Conservation (phyloP, 2,113 vertebrate species). For the Danionella cerebrum region DNA sequence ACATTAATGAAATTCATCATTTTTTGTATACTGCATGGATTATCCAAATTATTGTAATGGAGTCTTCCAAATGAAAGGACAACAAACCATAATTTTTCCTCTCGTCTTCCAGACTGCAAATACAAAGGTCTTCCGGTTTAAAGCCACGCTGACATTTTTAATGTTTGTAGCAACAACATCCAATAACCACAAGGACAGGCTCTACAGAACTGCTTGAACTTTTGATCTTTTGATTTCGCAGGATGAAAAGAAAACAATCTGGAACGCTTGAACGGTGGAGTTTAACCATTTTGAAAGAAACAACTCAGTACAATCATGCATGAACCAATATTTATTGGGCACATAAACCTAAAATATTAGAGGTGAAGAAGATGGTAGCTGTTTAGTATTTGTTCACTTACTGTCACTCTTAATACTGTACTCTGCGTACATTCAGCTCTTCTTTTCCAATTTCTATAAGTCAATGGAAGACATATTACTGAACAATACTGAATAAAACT, state of each 20-base stretch:
- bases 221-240: conserved; percentile 10
- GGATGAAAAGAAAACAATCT: background rate
- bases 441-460: conserved; percentile 72
- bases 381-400: conserved; percentile 59
- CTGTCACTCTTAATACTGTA: conserved; percentile 42
- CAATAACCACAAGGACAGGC: conserved; percentile 15
- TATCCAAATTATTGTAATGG: conserved; percentile 49
- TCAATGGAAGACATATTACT: conserved; percentile 67
- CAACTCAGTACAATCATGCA: conserved; percentile 57
- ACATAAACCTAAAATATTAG: conserved; percentile 37
- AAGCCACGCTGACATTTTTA: conserved; percentile 69
- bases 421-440: conserved; percentile 49
- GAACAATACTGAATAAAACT: conserved; percentile 76
- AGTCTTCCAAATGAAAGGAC: conserved; percentile 62
- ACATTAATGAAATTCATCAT: background rate
- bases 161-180: conserved; percentile 48
- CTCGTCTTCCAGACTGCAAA: conserved; percentile 58
- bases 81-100: conserved; percentile 30
- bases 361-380: conserved; percentile 44
- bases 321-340: conserved; percentile 71
- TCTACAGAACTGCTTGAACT: conserved; percentile 5
- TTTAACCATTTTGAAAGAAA: conserved; percentile 14
- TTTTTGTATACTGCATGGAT: conserved; percentile 54
- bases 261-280: background rate
- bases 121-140: conserved; percentile 68